A percentile compares a stretch with the other conserved stretches of the same genome.
These are phyloP conservation scores for Hypotaenidia philippensis DNA, from an alignment of 2,797 vertebrate genomes.

Conservation along the genomic window DNA sequence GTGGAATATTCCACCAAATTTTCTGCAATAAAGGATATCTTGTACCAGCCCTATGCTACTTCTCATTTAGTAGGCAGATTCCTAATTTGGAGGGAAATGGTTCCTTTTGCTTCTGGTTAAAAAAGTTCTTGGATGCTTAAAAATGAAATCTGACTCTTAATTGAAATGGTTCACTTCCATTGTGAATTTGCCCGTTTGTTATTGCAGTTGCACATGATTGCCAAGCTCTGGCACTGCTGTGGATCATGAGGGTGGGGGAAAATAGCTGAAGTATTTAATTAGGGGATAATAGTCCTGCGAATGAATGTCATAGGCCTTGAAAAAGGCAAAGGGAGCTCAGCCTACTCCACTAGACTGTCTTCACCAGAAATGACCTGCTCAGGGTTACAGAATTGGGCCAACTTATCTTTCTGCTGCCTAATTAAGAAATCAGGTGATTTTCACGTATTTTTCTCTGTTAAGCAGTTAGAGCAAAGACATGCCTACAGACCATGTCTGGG, in stretches of 20 bases:
- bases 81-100: neutral
- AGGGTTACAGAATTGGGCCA: neutral
- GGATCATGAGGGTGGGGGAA: neutral
- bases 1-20: neutral
- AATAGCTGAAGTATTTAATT: neutral
- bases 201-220: neutral
- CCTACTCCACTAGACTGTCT: neutral
- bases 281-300: neutral
- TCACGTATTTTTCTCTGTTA: neutral
- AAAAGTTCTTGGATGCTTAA: neutral
- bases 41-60: neutral
- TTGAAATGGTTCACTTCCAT: neutral
- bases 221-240: neutral
- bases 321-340: neutral
- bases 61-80: neutral
- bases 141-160: neutral
- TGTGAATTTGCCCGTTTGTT: neutral
- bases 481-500: neutral
- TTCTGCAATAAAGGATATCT: neutral
- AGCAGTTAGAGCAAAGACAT: neutral
- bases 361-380: neutral
- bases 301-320: neutral
- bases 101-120: neutral
- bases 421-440: neutral
- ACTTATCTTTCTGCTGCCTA: neutral